phyloP scores from a whole-genome alignment of 2,888 invertebrate genomes.

The Anaspis maculata region DNA sequence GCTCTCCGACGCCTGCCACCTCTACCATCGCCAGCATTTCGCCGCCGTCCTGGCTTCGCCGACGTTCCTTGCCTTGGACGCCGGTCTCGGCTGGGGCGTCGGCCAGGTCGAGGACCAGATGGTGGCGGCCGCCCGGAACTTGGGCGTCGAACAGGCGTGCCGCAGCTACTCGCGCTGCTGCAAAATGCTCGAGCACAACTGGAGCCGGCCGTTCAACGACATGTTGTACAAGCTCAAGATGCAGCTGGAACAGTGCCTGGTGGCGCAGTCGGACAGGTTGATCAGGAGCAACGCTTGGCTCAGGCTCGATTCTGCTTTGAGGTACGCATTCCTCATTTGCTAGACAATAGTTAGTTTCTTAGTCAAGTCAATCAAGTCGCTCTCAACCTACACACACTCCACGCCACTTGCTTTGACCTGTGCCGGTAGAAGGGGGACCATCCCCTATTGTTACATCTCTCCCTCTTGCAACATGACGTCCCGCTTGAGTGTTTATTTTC shows the following conservation, averaged over 20 bases:
- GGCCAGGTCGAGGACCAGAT: conserved; percentile 72
- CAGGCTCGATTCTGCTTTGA: conserved; percentile 47
- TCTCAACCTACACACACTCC: too few relatives aligned
- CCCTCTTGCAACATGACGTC: too few relatives aligned
- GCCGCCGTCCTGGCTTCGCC: conserved; percentile 56
- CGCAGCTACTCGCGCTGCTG: conserved; percentile 57
- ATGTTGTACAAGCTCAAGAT: conserved; percentile 54
- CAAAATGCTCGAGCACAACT: conserved; percentile 34
- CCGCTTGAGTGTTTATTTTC: too few relatives aligned
- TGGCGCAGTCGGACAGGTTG: conserved; percentile 59
- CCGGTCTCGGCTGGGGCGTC: conserved; percentile 66
- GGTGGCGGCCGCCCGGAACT: conserved; percentile 65
- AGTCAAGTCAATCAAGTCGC: too few relatives aligned
- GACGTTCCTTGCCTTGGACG: conserved; percentile 56
- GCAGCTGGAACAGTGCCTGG: conserved; percentile 63
- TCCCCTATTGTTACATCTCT: too few relatives aligned
- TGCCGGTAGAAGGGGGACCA: too few relatives aligned
- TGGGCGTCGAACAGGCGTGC: conserved; percentile 77
- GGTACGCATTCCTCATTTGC: conserved; percentile 22
- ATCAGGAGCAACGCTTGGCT: conserved; percentile 57
- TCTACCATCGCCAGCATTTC: conserved; percentile 71
- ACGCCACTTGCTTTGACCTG: too few relatives aligned
- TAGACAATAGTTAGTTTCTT: background rate
- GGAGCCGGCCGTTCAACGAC: conserved; percentile 34
- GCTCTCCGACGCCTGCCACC: conserved; percentile 71